A percentile compares a stretch with the other conserved stretches of the same genome.
Conservation (phyloP, 2,113 vertebrate genomes). For the Ailuropoda melanoleuca region DNA sequence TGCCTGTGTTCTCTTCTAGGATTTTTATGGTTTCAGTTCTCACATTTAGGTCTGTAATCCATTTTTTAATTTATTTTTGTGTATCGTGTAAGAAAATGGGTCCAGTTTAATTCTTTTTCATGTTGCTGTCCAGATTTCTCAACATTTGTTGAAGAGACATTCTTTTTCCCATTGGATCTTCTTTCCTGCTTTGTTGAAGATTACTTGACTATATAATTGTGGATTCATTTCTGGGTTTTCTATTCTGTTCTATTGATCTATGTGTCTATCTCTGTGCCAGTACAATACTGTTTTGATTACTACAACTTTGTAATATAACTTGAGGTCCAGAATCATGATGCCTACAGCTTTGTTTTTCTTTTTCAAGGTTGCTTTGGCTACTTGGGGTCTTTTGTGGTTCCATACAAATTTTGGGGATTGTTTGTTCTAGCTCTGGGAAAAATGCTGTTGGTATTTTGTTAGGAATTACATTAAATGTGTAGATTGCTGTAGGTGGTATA, state of each 20-base stretch:
- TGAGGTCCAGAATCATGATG: neutral
- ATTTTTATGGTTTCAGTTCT: neutral
- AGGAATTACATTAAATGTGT: too few relatives aligned
- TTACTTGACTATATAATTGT: too few relatives aligned
- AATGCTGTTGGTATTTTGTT: too few relatives aligned
- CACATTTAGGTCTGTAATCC: neutral
- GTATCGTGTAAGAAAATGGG: too few relatives aligned
- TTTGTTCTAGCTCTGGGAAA: neutral
- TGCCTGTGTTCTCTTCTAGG: neutral
- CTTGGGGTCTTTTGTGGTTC: neutral
- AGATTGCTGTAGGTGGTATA: too few relatives aligned
- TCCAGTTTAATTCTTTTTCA: too few relatives aligned
- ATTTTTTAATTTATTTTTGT: neutral
- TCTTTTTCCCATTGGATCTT: too few relatives aligned
- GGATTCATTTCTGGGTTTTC: neutral
- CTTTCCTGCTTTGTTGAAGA: too few relatives aligned
- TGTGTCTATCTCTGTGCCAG: neutral
- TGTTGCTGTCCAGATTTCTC: too few relatives aligned
- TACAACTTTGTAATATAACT: neutral
- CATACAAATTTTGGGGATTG: neutral
- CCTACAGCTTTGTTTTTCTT: neutral
- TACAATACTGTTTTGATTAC: neutral
- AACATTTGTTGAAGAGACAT: too few relatives aligned
- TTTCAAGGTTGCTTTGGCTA: neutral
- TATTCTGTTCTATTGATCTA: neutral